A percentile compares a stretch with the other conserved stretches of the same genome.
Conservation (phyloP, 2,797 vertebrate genomes). For the Silurus aristotelis region DNA sequence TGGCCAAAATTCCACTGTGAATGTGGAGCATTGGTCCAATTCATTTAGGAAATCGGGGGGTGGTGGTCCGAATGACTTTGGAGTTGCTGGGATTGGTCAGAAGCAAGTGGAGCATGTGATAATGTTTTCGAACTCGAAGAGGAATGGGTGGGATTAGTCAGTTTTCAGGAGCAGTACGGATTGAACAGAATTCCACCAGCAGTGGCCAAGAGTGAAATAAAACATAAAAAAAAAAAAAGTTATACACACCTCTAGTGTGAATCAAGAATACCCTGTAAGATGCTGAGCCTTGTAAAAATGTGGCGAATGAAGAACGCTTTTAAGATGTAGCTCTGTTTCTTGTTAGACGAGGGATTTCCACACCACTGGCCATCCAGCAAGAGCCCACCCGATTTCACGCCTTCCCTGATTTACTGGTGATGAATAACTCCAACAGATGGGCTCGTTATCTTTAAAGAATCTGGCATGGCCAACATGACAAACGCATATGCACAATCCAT, state of each 20-base stretch:
- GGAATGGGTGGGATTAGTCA: background rate
- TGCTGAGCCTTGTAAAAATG: conserved; percentile 6
- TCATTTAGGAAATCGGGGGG: too few species aligned
- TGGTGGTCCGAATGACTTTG: background rate
- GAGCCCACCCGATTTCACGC: conserved; percentile 81
- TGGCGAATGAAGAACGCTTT: background rate
- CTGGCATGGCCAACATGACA: conserved; percentile 80
- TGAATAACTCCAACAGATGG: conserved; percentile 92
- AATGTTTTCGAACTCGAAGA: background rate
- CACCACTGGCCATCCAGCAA: conserved; percentile 79
- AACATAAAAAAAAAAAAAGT: too few species aligned
- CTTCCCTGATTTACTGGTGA: conserved; percentile 85
- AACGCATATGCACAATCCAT: conserved; percentile 42
- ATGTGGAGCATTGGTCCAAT: background rate
- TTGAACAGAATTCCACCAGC: background rate
- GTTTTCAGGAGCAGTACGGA: background rate
- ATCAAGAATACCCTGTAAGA: background rate
- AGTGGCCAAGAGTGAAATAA: background rate
- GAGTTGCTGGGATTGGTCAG: background rate
- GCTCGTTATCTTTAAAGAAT: conserved; percentile 91
- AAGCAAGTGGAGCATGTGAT: background rate
- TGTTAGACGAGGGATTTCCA: conserved; percentile 80
- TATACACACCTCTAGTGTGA: background rate
- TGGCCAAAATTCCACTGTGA: background rate
- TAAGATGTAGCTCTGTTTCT: conserved; percentile 68